phyloP scores from a whole-genome alignment of 2,113 vertebrate genomes.

The Genyomyrus donnyi region DNA sequence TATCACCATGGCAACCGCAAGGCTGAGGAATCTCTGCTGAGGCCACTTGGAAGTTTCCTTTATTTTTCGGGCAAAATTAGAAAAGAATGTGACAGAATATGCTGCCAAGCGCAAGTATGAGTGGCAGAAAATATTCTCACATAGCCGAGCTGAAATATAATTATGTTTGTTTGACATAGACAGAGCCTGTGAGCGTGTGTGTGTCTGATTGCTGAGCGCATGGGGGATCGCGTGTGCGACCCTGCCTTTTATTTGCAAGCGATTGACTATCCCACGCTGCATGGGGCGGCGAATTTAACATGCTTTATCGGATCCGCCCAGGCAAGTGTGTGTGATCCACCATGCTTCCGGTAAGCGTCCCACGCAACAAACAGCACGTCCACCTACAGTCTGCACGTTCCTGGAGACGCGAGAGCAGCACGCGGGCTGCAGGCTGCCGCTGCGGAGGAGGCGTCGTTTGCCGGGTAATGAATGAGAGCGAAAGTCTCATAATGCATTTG shows the following conservation, averaged over 20 bases:
- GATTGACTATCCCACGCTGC: neutral
- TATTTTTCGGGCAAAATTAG: conserved; percentile 15
- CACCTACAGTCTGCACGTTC: neutral
- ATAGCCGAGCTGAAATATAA: neutral
- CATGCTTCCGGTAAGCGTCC: neutral
- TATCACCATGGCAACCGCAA: conserved; percentile 22
- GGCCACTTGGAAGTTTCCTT: conserved; percentile 4
- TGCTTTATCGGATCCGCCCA: neutral
- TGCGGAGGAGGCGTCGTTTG: neutral
- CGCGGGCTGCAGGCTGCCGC: neutral
- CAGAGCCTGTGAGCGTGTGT: neutral
- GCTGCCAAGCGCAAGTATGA: neutral
- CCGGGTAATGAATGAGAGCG: neutral
- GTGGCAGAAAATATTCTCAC: conserved; percentile 6
- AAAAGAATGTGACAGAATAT: neutral
- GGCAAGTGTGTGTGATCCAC: neutral
- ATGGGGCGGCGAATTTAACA: neutral
- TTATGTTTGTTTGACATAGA: neutral
- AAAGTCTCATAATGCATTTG: neutral
- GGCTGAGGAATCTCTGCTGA: neutral
- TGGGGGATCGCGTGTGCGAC: neutral
- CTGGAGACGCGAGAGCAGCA: neutral
- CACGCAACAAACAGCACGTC: neutral
- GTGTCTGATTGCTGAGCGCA: neutral
- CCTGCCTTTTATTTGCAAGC: neutral